phyloP scores from a whole-genome alignment of 2,113 vertebrate genomes.

The Antennarius striatus region DNA sequence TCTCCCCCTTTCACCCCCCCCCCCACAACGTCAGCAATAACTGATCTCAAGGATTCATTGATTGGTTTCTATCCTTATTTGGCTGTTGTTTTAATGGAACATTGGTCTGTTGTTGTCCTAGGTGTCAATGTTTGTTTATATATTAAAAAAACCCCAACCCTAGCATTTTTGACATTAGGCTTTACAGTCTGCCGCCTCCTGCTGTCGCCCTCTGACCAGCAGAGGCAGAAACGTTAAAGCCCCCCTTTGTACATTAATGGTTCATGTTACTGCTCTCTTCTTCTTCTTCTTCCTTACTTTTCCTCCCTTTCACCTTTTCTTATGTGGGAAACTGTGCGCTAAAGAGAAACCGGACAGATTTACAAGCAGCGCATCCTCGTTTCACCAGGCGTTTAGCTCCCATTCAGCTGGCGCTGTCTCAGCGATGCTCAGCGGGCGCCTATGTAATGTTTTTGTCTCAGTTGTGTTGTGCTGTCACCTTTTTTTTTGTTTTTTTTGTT shows the following conservation, averaged over 20 bases:
- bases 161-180: constrained; percentile 65
- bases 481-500: constrained; percentile 10
- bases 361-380: constrained; percentile 32
- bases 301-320: not conserved
- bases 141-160: constrained; percentile 36
- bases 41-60: constrained; percentile 81
- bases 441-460: too few species aligned
- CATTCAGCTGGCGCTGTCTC: too few species aligned
- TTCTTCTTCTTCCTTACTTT: constrained; percentile 30
- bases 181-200: constrained; percentile 47
- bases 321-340: constrained; percentile 41
- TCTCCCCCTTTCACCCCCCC: constrained; percentile 9
- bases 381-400: constrained; percentile 26
- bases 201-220: constrained; percentile 33
- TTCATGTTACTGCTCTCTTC: constrained; percentile 70
- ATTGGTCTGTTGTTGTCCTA: constrained; percentile 72
- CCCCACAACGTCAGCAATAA: constrained; percentile 80
- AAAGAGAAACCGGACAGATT: constrained; percentile 47
- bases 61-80: constrained; percentile 72
- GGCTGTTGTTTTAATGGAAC: constrained; percentile 72
- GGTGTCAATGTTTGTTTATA: constrained; percentile 67
- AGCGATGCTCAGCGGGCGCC: too few species aligned
- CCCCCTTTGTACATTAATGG: constrained; percentile 67
- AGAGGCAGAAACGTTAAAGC: constrained; percentile 53
- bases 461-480: constrained; percentile 3